A percentile compares a stretch with the other conserved stretches of the same genome.
These are phyloP conservation scores for Pitta sordida DNA, from an alignment of 2,113 vertebrate genomes.

Conservation along the genomic window DNA sequence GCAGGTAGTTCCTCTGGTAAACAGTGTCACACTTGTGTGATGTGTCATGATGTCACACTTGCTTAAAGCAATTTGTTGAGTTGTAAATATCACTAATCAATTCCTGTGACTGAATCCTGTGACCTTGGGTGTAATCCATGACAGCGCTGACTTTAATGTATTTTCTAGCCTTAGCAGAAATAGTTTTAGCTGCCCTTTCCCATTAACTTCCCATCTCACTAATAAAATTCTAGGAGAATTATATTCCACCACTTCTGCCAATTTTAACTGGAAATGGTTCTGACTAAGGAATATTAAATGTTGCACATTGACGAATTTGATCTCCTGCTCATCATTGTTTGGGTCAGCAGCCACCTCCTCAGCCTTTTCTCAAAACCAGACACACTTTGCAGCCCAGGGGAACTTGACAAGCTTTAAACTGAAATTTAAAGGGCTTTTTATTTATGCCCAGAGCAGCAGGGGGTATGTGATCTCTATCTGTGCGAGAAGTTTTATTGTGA, in stretches of 20 bases:
- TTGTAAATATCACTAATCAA: constrained; percentile 54
- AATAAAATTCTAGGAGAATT: constrained; percentile 32
- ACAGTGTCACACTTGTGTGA: too few species aligned
- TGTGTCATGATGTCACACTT: constrained; percentile 12
- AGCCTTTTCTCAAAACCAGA: background rate
- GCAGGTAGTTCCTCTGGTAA: background rate
- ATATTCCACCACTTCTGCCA: constrained; percentile 23
- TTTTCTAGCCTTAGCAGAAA: constrained; percentile 28
- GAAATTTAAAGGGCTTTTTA: background rate
- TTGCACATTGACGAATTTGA: background rate
- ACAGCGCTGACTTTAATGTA: background rate
- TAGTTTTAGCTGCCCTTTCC: constrained; percentile 44
- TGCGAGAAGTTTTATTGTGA: background rate
- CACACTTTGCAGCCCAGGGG: background rate
- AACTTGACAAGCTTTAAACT: background rate
- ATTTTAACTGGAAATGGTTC: background rate
- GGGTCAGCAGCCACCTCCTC: background rate
- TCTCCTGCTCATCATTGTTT: background rate
- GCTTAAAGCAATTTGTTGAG: constrained; percentile 33
- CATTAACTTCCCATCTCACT: constrained; percentile 37
- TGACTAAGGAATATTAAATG: background rate
- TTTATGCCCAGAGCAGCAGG: background rate
- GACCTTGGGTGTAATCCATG: constrained; percentile 26
- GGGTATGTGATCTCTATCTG: background rate
- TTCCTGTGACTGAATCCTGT: constrained; percentile 1